Evolutionary conservation across 2,888 invertebrate genomes (phyloP).

Genomic region (Pomacea canaliculata): DNA sequence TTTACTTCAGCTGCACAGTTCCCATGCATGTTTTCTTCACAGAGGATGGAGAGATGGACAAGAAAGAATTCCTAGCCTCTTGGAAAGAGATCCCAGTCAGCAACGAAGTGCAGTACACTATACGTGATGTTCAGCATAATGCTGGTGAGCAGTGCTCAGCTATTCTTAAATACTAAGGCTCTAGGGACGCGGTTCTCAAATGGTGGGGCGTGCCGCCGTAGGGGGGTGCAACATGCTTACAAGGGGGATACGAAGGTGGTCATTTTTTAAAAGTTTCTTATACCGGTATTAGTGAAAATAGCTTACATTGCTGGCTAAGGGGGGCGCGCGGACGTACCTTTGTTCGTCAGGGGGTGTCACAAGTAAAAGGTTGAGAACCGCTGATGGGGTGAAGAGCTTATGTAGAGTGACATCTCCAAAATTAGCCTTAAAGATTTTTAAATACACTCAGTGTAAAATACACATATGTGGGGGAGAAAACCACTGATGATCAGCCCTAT

Average conservation of each 20-base stretch:
- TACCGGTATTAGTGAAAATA: too few relatives aligned
- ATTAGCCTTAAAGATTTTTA: not conserved
- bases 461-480: slow-evolving; percentile 95
- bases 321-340: too few relatives aligned
- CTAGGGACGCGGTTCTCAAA: too few relatives aligned
- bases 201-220: too few relatives aligned
- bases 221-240: too few relatives aligned
- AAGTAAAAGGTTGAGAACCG: too few relatives aligned
- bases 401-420: not conserved
- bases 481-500: slow-evolving; percentile 61
- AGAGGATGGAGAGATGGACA: slow-evolving; percentile 98
- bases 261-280: too few relatives aligned
- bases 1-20: slow-evolving; percentile 95
- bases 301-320: too few relatives aligned
- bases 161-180: not conserved
- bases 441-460: slow-evolving; percentile 85
- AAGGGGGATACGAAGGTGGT: too few relatives aligned
- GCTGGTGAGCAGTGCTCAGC: slow-evolving; percentile 54
- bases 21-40: slow-evolving; percentile 93
- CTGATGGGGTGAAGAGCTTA: too few relatives aligned
- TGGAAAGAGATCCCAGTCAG: slow-evolving; percentile 99
- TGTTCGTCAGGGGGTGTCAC: too few relatives aligned
- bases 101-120: slow-evolving; percentile 94
- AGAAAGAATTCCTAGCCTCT: slow-evolving; percentile 94
- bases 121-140: slow-evolving; percentile 77